These are phyloP conservation scores for Melopsittacus undulatus DNA, from an alignment of 2,797 vertebrate genomes.

Conservation along the genomic window DNA sequence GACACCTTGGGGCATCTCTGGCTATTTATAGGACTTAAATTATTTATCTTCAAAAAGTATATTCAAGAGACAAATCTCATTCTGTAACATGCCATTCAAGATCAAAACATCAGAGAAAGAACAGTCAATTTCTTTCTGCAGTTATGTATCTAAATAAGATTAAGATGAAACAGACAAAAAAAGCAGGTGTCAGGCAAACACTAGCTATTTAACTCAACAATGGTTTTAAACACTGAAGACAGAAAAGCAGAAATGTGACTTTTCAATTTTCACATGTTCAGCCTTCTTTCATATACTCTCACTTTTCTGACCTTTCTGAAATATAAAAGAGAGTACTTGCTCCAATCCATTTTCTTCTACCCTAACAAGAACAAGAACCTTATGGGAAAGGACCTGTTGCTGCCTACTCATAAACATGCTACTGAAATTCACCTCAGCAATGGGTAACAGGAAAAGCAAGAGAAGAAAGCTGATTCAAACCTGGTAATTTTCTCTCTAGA, in stretches of 20 bases:
- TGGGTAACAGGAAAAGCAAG: constrained; percentile 1
- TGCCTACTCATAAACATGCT: neutral
- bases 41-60: neutral
- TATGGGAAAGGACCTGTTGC: neutral
- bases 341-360: neutral
- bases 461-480: constrained; percentile 38
- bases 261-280: constrained; percentile 11
- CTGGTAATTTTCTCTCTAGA: constrained; percentile 20
- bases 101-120: neutral
- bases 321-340: neutral
- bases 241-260: constrained; percentile 20
- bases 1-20: neutral
- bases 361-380: neutral
- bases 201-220: neutral
- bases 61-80: neutral
- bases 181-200: neutral
- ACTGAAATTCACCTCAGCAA: neutral
- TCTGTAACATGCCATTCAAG: neutral
- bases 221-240: neutral
- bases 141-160: neutral
- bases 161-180: neutral
- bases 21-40: constrained; percentile 18
- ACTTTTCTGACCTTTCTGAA: neutral
- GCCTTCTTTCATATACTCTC: neutral
- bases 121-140: neutral